Evolutionary conservation across 1,140 invertebrate genomes (phyloP), one percentile per base, ranked within the genome.

Genomic region (Macrosteles quadrilineatus): DNA sequence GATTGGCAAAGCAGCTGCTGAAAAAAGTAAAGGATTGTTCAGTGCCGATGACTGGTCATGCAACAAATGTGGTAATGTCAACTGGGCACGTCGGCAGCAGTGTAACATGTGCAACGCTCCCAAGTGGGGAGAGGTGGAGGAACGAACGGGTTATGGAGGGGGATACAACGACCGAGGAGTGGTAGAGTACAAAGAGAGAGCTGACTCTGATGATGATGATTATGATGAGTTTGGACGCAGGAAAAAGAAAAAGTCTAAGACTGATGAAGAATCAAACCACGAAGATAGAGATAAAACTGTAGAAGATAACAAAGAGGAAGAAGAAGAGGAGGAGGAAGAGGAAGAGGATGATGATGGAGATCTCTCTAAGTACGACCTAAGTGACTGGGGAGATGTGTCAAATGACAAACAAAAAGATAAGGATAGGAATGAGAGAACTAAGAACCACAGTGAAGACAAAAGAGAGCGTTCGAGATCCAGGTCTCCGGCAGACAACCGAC

Each of bases 21-120:
- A 99, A 79, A 99, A 99, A 83, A 98, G 96, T 74, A 90, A 96
- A 76, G 98, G 98, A 17, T 85, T 99, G n/a, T 95, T 95, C 79
- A 95, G 94, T 83, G 97, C 98, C 64, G 97, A 99, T 82, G 98
- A 99, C 81, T 99, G 98, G 98, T 95, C 98, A 78, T 99, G 98
- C 80, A 96, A 93, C 81, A 98, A 98, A 86, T 99, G 98, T 84
- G 97, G 96, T 1, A 99, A 99, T 82, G 97, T 99, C 1, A 99
- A 99, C 80, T 99, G 98, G 98, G 97, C 97, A 14, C 85, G 98
- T 69, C 85, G 98, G 53, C 91, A 92, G 76, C 95, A 93, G 63
- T 99, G 98, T 81, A 99, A 99, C 81, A 94, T 99, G 85, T 99
- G 98, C 82, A 99, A 99, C 84, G 94, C 97, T 1, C 96, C 97